Evolutionary conservation across 2,888 invertebrate species (phyloP).

Genomic region (Papilio protenor): DNA sequence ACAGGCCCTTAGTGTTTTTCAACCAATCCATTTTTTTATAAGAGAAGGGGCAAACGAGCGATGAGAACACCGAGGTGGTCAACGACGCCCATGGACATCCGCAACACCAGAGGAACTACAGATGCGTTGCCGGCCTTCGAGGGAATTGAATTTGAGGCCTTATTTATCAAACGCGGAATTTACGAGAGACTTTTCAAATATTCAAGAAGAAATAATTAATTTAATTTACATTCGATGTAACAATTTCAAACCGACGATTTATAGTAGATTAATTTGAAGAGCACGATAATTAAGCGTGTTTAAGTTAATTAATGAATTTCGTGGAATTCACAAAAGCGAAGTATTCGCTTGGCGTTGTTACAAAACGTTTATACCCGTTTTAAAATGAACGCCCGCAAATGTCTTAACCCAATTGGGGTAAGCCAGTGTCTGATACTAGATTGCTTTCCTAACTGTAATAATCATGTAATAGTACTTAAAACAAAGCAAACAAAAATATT

Average conservation of each 20-base stretch:
- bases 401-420: constrained; percentile 20
- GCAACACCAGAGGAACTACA: too few species aligned
- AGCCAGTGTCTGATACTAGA: constrained; percentile 11
- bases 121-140: too few species aligned
- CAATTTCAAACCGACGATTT: constrained; percentile 11
- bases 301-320: constrained; percentile 34
- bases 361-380: constrained; percentile 26
- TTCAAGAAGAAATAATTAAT: constrained; percentile 16
- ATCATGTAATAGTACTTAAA: background rate
- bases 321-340: constrained; percentile 29
- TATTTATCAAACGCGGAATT: too few species aligned
- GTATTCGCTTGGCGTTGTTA: constrained; percentile 32
- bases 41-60: too few species aligned
- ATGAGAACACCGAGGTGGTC: too few species aligned
- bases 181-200: background rate
- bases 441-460: background rate
- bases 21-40: too few species aligned
- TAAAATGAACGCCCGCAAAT: constrained; percentile 19
- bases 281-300: constrained; percentile 28
- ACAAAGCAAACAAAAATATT: background rate
- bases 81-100: too few species aligned
- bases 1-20: too few species aligned
- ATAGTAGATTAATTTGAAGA: constrained; percentile 23
- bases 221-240: constrained; percentile 24
- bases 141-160: too few species aligned